These are phyloP conservation scores for Lithophane socia DNA, from an alignment of 2,888 invertebrate genomes.

Conservation along the genomic window DNA sequence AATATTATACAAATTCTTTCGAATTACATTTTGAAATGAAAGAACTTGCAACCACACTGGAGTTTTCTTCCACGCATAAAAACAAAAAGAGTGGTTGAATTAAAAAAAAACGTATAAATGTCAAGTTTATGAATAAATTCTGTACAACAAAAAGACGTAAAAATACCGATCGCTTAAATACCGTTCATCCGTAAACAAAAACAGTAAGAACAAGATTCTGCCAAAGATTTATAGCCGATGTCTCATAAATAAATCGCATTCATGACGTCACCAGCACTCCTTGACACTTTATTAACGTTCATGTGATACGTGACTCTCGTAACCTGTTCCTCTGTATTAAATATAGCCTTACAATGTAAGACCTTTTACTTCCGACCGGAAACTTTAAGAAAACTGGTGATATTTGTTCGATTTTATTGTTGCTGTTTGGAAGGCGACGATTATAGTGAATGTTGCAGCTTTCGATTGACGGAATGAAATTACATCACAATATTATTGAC, in stretches of 20 bases:
- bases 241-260: conserved; percentile 42
- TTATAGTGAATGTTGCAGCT: neutral
- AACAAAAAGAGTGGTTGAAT: conserved; percentile 9
- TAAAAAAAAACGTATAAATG: conserved; percentile 29
- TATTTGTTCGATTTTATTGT: conserved; percentile 33
- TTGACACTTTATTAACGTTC: conserved; percentile 53
- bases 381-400: conserved; percentile 40
- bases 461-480: neutral
- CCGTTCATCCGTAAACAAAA: conserved; percentile 27
- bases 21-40: neutral
- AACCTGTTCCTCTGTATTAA: conserved; percentile 46
- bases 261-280: conserved; percentile 49
- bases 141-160: conserved; percentile 26
- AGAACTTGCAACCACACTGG: neutral
- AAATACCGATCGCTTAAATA: conserved; percentile 27
- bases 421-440: neutral
- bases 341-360: conserved; percentile 45
- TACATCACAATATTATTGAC: neutral
- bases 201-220: conserved; percentile 27
- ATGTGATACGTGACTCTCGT: conserved; percentile 36
- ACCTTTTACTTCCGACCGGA: conserved; percentile 66
- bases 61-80: neutral
- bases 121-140: conserved; percentile 24
- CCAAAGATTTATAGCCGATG: conserved; percentile 36
- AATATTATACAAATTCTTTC: neutral